A percentile compares a stretch with the other conserved stretches of the same genome.
These are phyloP conservation scores for Cygnus olor DNA, from an alignment of 2,797 vertebrate genomes.

Conservation along the genomic window DNA sequence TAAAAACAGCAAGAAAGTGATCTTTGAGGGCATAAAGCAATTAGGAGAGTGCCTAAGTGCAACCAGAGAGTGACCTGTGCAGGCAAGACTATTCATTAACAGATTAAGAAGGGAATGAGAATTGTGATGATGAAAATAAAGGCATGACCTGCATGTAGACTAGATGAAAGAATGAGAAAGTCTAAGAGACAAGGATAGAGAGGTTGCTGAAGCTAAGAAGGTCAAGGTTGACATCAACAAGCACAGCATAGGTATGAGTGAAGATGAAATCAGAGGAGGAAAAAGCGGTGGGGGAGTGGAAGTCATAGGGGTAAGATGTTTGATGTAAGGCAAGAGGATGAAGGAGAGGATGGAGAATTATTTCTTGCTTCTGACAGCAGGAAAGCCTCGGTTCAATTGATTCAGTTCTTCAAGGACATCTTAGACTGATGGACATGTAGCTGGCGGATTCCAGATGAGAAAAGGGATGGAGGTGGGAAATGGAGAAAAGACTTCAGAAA, in stretches of 20 bases:
- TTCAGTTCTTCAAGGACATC: not conserved
- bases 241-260: not conserved
- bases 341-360: not conserved
- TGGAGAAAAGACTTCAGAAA: not conserved
- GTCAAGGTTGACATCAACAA: slow-evolving; percentile 5
- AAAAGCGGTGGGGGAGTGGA: not conserved
- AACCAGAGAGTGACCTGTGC: not conserved
- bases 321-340: not conserved
- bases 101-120: slow-evolving; percentile 24
- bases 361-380: not conserved
- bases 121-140: slow-evolving; percentile 37
- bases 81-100: slow-evolving; percentile 31
- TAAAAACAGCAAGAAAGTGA: slow-evolving; percentile 2
- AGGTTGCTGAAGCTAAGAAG: not conserved
- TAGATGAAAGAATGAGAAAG: slow-evolving; percentile 22
- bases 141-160: not conserved
- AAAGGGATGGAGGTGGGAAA: not conserved
- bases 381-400: not conserved
- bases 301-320: not conserved
- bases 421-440: not conserved
- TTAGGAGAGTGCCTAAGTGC: slow-evolving; percentile 39
- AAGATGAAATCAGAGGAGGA: slow-evolving; percentile 2
- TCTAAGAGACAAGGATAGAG: not conserved
- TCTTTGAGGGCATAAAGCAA: slow-evolving; percentile 6
- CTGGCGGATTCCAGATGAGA: not conserved